Percentiles rank a stretch among this genome's conserved stretches.
phyloP scores from a whole-genome alignment of 2,113 vertebrate genomes.

The Crotalus horridus region DNA sequence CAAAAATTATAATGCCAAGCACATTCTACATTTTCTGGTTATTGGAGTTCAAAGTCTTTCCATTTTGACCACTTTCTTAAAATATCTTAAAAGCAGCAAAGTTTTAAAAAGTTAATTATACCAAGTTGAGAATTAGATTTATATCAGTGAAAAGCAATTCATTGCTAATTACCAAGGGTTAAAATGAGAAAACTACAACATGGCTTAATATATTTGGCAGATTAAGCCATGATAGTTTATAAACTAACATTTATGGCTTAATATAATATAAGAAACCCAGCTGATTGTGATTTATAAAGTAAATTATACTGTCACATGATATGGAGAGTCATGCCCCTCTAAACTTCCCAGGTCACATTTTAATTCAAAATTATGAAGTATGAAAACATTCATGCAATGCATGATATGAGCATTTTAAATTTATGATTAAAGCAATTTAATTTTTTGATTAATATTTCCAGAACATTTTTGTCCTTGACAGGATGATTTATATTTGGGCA shows the following conservation, averaged over 20 bases:
- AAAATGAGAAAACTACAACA: not conserved
- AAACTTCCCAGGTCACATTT: too few species aligned
- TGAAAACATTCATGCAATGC: too few species aligned
- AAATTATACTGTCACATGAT: too few species aligned
- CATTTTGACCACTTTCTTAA: not conserved
- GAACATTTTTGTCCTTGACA: not conserved
- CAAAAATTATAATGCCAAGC: slow-evolving; percentile 2
- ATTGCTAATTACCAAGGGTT: not conserved
- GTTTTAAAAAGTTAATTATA: not conserved
- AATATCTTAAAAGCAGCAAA: not conserved
- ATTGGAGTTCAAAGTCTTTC: not conserved
- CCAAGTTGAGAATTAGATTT: not conserved
- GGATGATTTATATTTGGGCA: not conserved
- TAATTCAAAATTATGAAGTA: too few species aligned
- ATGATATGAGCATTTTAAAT: too few species aligned
- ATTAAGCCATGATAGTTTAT: too few species aligned
- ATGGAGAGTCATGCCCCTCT: too few species aligned
- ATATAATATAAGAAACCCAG: too few species aligned
- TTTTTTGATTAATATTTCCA: not conserved
- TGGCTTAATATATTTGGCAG: too few species aligned
- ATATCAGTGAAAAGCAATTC: not conserved
- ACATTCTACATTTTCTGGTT: not conserved
- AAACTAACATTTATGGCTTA: too few species aligned
- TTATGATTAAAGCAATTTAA: not conserved
- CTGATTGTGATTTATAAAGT: too few species aligned